Base-by-base conservation (phyloP, 2,113 vertebrate genomes). In the Clarias magur region DNA sequence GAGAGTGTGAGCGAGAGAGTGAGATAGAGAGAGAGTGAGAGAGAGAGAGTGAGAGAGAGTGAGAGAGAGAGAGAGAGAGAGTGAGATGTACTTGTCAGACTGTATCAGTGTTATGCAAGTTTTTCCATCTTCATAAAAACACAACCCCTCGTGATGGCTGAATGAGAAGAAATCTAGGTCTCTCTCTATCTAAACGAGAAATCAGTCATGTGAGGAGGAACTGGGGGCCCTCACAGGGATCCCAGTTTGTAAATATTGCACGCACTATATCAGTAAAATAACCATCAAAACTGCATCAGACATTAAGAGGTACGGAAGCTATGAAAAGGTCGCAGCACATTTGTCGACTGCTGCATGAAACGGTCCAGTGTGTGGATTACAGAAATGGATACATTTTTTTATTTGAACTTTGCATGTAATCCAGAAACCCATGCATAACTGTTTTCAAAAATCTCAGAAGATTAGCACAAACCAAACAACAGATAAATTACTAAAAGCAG, bases 121-220 rank as follows among this genome's bases (percentile, higher is more conserved):
- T 62, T 82, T 82, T 82, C 53, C 59, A 34, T 85, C 59, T 53
- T 62, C 53, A 86, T 59, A 59, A 19, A 56, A 80, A 54, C 57
- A 30, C 38, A 85, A n/a, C 59, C 5, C 34, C 56, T 6, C 8
- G 16, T 65, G 72, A 65, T 60, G n/a, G 78, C 25, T 48, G 72
- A 85, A 78, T 27, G 84, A 85, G 30, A 27, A 68, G 75, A 86
- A 57, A 86, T 80, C 53, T 57, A 80, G 84, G n/a, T 80, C 42
- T 63, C 34, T 9, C 13, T 67, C 56, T 48, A 85, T 85, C 68
- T 67, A 79, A 63, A 85, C 0, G 59, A 78, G 68, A 85, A 78
- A 85, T 85, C 84, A 30, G 25, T 65, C 72, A 15, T 63, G 57
- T 85, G 59, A 54, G 34, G 27, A 48, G 53, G 23, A 85, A 62